Evolutionary conservation across 2,888 invertebrate species (phyloP).

Genomic region (Acleris sparsana): DNA sequence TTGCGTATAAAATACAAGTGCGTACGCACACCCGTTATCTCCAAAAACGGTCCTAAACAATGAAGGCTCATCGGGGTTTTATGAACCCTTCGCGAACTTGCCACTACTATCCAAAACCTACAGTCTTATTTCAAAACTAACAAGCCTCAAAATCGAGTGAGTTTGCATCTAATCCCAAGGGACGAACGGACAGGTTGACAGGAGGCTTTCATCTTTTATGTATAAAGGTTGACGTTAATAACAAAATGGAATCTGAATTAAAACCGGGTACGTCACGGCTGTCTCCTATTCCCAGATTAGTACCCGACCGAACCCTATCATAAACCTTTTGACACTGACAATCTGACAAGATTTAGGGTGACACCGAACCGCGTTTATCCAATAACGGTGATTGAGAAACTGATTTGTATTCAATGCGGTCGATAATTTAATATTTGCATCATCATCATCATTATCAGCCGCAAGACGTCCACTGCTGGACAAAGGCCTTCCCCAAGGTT

Average conservation of each 20-base stretch:
- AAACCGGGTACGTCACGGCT: neutral
- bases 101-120: constrained; percentile 10
- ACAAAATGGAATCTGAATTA: constrained; percentile 22
- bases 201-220: constrained; percentile 30
- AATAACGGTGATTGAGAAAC: too few species aligned
- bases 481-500: too few species aligned
- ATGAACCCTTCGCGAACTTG: constrained; percentile 34
- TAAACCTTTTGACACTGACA: too few species aligned
- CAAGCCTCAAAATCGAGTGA: neutral
- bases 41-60: constrained; percentile 35
- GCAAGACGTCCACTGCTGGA: too few species aligned
- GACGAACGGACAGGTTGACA: constrained; percentile 14
- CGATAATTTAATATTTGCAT: too few species aligned
- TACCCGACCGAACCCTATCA: too few species aligned
- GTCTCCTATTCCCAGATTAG: neutral
- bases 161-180: constrained; percentile 3
- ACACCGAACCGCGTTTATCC: too few species aligned
- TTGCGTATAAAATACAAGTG: constrained; percentile 15
- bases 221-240: constrained; percentile 27
- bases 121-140: neutral
- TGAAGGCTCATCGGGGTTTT: constrained; percentile 29
- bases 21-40: constrained; percentile 25
- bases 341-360: too few species aligned
- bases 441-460: too few species aligned
- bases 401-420: too few species aligned